Base-by-base conservation (phyloP, 2,113 vertebrate species). In the Chlamydotis undulata region DNA sequence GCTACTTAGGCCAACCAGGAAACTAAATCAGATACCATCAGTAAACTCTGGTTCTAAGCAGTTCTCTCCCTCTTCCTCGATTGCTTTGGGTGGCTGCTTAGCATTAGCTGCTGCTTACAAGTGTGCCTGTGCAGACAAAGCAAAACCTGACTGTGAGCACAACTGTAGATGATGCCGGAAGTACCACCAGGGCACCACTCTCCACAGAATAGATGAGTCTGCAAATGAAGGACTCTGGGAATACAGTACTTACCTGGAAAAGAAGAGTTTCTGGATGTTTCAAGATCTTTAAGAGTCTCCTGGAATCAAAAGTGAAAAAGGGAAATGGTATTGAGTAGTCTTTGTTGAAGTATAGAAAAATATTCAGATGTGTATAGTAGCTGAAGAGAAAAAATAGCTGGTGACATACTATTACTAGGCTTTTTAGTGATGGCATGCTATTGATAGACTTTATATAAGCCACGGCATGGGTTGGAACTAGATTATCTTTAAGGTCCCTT, bases 1-100 rank as follows among this genome's bases (percentile, higher is more conserved):
- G 17, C 82, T 90, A 28, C 56, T 39, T 22, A 7, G 0, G 2
- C 22, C 69, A 67, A 71, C 49, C 52, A 78, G 60, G 75, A 76
- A 81, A 70, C 35, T 50, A 56, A 68, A 47, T 7, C 29, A 91
- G 86, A 90, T 56, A 29, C 23, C 28, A 63, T 35, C 68, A 84
- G 71, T 70, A 96, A 95, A 50, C 12, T 70, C 63, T 33, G 29
- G 7, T 70, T 91, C 65, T 78, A 67, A 81, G 67, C 60, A 63
- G 39, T 52, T 78, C 31, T 88, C 12, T 43, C 12, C 9, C 56
- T 69, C 83, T 93, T 87, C 75, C 39, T 89, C 2, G 0, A 26
- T 57, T 53, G 19, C 23, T 68, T 8, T 2, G n/a, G 8, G 24
- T 57, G 65, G 17, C 16, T 86, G 21, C 29, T 56, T 57, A 78